Base-by-base conservation (phyloP, 64 coral and sea anemone species). In the Montipora sp. region DNA sequence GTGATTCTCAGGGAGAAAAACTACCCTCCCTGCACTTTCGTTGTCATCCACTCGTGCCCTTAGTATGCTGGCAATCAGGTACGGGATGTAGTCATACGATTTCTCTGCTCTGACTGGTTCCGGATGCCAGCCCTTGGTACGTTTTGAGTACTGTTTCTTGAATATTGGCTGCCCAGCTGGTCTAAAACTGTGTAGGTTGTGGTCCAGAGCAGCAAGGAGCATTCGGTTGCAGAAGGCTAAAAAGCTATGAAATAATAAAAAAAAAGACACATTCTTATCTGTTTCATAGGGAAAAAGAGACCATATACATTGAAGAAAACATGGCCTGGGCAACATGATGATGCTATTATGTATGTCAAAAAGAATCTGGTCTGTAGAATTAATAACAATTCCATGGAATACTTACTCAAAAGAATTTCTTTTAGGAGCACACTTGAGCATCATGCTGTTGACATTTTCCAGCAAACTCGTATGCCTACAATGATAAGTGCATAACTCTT, bases 121-220 rank as follows among this genome's bases (percentile, higher is more conserved):
- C 13, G 69, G 60, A 23, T 87, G 61, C 83, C 83, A 69, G 6
- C 46, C 27, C 24, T 87, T 87, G 65, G 63, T 87, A 5, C 83
- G 13, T 53, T 87, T 87, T 9, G 60, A 70, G 46, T 87, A 87
- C 83, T 87, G 36, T 21, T 71, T 68, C 48, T 68, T 71, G 8
- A 9, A 87, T 11, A 70, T 87, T 16, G 24, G 63, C 8, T 71
- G 59, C 18, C 83, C 83, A 71, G 12, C 11, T 51, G 61, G 27
- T 23, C 63, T 3, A 74, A 71, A 51, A 19, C 12, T 46, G 21
- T 87, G 83, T 65, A 71, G 49, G 11, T 75, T 88, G 47, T 88
- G 53, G 44, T 75, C 47, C 21, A 74, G 7, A 19, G 84, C 65
- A 73, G 68, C 68, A n/a, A 49, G 19, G 22, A 24, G 65, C 65